Base-by-base conservation (phyloP, 1,140 invertebrate species). In the Sminthurinus signatus region DNA sequence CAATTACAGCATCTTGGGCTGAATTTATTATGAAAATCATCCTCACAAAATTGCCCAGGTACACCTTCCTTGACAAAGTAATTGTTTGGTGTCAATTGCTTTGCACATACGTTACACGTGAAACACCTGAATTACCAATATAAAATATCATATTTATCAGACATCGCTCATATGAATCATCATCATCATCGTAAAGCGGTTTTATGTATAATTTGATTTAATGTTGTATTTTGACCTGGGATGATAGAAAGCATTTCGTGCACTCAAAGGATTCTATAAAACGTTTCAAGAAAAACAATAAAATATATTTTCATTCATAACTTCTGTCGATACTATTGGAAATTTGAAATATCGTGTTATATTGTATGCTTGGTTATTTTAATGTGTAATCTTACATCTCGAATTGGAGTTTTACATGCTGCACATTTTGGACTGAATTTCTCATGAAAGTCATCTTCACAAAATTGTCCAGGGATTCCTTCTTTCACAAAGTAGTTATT, bases 351-450 rank as follows among this genome's bases (percentile, higher is more conserved):
- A n/a, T n/a, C n/a, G n/a, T n/a, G n/a, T n/a, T n/a, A n/a, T n/a
- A n/a, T n/a, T n/a, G n/a, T n/a, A n/a, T n/a, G n/a, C n/a, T n/a
- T n/a, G n/a, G n/a, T n/a, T n/a, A n/a, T n/a, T n/a, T n/a, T n/a
- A n/a, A n/a, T n/a, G n/a, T n/a, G n/a, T n/a, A n/a, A n/a, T n/a
- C n/a, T n/a, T n/a, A n/a, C n/a, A n/a, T n/a, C n/a, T n/a, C n/a
- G n/a, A n/a, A 86, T 86, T 15, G 85, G 80, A 29, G 77, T 72
- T 23, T 77, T 75, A 75, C 84, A 86, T 2, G 81, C 80, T 15
- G 79, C 80, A 76, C 84, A 86, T 69, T 84, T 84, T 1, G 83
- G 82, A 2, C 84, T 84, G 76, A 86, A 86, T 74, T 81, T 78
- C 28, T 80, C 77, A 72, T 83, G 82, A 74, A 82, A 86, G 67